phyloP scores from a whole-genome alignment of 1,140 invertebrate species.

The Drosophila elegans region DNA sequence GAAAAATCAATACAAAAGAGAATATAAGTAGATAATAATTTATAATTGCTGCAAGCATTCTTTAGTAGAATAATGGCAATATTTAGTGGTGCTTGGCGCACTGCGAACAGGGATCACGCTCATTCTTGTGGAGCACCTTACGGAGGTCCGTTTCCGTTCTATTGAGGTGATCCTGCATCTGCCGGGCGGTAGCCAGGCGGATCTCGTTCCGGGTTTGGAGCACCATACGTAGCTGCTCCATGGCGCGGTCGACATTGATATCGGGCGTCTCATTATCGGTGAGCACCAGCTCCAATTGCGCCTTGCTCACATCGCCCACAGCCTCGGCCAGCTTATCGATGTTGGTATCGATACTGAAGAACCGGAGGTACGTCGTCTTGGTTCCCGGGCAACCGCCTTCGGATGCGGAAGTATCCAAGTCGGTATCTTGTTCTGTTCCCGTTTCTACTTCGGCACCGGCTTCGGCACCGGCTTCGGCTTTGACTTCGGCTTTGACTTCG shows the following conservation, averaged over 20 bases:
- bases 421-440: no score
- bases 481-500: no score
- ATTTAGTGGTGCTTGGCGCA: neutral
- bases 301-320: neutral
- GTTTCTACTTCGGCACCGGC: neutral
- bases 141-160: neutral
- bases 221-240: neutral
- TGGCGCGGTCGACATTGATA: neutral
- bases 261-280: neutral
- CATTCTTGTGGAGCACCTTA: neutral
- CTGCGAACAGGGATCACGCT: neutral
- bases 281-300: neutral
- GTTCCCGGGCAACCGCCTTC: neutral
- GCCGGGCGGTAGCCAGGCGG: neutral
- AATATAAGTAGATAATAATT: neutral
- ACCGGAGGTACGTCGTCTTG: neutral
- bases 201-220: neutral
- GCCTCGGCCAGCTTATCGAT: neutral
- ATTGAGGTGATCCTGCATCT: neutral
- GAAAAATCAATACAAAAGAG: conserved; percentile 10
- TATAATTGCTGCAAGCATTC: no score
- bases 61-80: no score
- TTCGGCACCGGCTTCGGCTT: neutral
- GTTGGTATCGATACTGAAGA: neutral
- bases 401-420: no score